These are phyloP conservation scores for Ericerus pela DNA, from an alignment of 1,140 invertebrate genomes.

Conservation along the genomic window DNA sequence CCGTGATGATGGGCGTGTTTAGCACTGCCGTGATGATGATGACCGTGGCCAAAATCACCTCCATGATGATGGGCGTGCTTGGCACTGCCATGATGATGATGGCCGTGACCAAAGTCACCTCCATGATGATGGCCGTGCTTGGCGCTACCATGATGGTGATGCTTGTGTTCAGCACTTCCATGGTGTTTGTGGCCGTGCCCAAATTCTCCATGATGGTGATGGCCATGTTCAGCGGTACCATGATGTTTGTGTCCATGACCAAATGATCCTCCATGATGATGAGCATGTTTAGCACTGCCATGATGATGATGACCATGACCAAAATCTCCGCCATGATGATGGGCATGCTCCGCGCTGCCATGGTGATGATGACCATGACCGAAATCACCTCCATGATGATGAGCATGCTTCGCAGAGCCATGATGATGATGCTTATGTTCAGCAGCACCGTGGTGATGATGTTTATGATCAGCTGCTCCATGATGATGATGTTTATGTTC, in stretches of 20 bases:
- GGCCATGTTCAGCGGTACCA: constrained; percentile 16
- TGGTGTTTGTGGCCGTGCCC: constrained; percentile 16
- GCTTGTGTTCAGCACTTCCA: constrained; percentile 14
- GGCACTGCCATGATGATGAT: constrained; percentile 15
- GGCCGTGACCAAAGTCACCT: constrained; percentile 17
- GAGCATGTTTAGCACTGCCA: constrained; percentile 15
- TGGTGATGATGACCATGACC: constrained; percentile 19
- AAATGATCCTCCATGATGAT: constrained; percentile 15
- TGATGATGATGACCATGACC: constrained; percentile 19
- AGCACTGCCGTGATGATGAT: constrained; percentile 15
- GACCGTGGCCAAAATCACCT: constrained; percentile 18
- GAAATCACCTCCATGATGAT: constrained; percentile 16
- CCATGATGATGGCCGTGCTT: constrained; percentile 16
- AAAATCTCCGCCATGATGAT: constrained; percentile 18
- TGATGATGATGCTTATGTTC: constrained; percentile 18
- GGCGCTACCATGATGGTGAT: constrained; percentile 17
- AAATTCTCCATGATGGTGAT: constrained; percentile 14
- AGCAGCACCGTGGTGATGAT: constrained; percentile 18
- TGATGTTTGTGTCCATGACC: constrained; percentile 18
- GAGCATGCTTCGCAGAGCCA: constrained; percentile 14
- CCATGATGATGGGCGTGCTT: constrained; percentile 17
- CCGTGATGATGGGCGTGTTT: constrained; percentile 18
- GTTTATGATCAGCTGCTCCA: constrained; percentile 19
- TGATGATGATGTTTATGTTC: constrained; percentile 18
- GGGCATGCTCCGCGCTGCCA: constrained; percentile 17